Evolutionary conservation across 2,797 vertebrate species (phyloP).

Genomic region (Tenualosa ilisha): DNA sequence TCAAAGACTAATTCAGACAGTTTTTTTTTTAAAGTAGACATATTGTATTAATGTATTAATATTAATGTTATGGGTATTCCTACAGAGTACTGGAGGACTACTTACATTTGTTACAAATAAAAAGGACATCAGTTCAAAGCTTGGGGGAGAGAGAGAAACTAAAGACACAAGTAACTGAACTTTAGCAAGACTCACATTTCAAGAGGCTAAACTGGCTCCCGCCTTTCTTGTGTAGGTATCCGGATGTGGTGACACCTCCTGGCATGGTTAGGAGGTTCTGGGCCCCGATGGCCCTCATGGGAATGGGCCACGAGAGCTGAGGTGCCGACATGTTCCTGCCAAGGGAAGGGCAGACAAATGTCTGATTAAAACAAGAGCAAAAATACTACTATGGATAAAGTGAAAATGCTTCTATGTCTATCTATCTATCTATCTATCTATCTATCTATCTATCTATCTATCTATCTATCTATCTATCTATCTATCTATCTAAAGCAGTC

Average conservation of each 20-base stretch:
- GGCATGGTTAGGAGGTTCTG: conserved; percentile 98
- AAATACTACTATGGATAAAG: background rate
- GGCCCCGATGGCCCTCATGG: conserved; percentile 96
- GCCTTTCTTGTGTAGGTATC: conserved; percentile 97
- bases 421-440: too few species aligned
- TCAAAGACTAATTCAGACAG: background rate
- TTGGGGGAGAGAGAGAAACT: background rate
- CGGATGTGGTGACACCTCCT: conserved; percentile 85
- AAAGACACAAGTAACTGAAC: background rate
- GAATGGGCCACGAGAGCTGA: conserved; percentile 86
- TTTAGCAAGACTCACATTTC: conserved; percentile 84
- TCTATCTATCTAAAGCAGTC: too few species aligned
- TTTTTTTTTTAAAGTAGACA: background rate
- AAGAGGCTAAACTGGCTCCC: conserved; percentile 92
- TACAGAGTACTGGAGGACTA: background rate
- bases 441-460: too few species aligned
- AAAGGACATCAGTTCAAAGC: background rate
- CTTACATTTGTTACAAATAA: background rate
- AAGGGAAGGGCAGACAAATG: conserved; percentile 24
- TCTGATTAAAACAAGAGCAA: background rate
- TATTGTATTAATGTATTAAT: too few species aligned
- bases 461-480: too few species aligned
- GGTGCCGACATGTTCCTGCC: conserved; percentile 84
- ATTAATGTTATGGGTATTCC: background rate
- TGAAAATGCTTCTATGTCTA: too few species aligned